Evolutionary conservation across 2,888 invertebrate species (phyloP), one percentile per base, ranked within the genome.

Genomic region (Drosophila setosimentum): DNA sequence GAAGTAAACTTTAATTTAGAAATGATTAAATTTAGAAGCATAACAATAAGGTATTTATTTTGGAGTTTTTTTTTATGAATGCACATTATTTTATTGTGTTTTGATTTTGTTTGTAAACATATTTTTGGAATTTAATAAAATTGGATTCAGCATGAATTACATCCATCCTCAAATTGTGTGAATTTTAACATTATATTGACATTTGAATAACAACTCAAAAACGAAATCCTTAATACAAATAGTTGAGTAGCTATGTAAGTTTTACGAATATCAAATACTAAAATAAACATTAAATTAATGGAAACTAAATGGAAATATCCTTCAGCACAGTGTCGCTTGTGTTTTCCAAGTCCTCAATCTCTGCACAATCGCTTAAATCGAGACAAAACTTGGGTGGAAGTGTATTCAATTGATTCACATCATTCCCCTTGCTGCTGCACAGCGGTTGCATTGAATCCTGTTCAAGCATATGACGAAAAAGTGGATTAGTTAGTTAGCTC

Each of bases 251-350:
- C 40, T 53, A 49, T 29, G 18, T 58, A 69, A 64, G 30, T 64
- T 64, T 67, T 51, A 59, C 50, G 29, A 59, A 33, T 63, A 60
- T 45, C 37, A 62, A 70, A 65, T 27, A 48, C 33, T 48, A 57
- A 33, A 68, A 42, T 27, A 11, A 33, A 60, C 27, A 51, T 42
- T 32, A 0, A 57, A 29, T 51, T 24, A 45, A 40, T 40, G 11
- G 48, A 21, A 63, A 42, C 63, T 80, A 88, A 62, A 82, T 71
- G 48, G 75, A 75, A 24, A 90, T 72, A 65, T 90, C 90, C 1
- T 89, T 86, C 27, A 91, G 75, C 29, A 92, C 82, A n/a, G 82
- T 80, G 51, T 92, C 91, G 71, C 91, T 91, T 6, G 84, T 82
- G 67, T 92, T 85, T 24, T 73, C 82, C 48, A 91, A 68, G 3